Evolutionary conservation across 2,113 vertebrate species (phyloP), one percentile per base, ranked within the genome.

Genomic region (Sorex araneus): DNA sequence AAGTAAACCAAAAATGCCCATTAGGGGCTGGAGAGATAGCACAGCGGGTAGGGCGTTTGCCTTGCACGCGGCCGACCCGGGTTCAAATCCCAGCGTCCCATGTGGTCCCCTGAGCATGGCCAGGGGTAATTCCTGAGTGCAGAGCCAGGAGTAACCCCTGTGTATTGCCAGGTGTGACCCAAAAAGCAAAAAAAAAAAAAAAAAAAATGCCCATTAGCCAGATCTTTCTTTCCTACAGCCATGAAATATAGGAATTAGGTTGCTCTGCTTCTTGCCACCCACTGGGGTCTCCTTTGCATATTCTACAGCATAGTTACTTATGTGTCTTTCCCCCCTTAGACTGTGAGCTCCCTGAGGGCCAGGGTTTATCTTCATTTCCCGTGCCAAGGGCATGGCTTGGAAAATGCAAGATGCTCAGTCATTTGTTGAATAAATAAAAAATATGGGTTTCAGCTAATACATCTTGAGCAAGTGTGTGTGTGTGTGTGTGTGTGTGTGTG

Each of bases 291-390:
- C n/a, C n/a, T 93, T 69, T 71, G 23, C 15, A 30, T 76, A 79
- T 8, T 63, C 30, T 63, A 11, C 2, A 25, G 47, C 90, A 25
- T 84, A 76, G 80, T 70, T 93, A 50, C 80, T 45, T 75, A 10
- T 77, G 6, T 80, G n/a, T 86, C 36, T 83, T 60, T 64, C 50
- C 36, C 76, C 66, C 50, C 27, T 36, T 85, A 94, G 73, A 96
- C 45, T 96, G 95, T 96, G 80, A 94, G 95, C 95, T 95, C 95
- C 84, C 67, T 95, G 87, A 86, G 91, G 43, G 94, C 64, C 77
- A 95, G 95, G 84, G 27, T 89, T 84, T 93, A 74, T 50, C 83
- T 84, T 69, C 80, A 45, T 86, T 89, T 34, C 64, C 27, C 95
- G 79, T 66, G 57, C 73, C 88, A 93, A 71, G 45, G 43, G 63